These are phyloP conservation scores for Xiphydria camelus DNA, from an alignment of 2,888 invertebrate species.

Conservation along the genomic window DNA sequence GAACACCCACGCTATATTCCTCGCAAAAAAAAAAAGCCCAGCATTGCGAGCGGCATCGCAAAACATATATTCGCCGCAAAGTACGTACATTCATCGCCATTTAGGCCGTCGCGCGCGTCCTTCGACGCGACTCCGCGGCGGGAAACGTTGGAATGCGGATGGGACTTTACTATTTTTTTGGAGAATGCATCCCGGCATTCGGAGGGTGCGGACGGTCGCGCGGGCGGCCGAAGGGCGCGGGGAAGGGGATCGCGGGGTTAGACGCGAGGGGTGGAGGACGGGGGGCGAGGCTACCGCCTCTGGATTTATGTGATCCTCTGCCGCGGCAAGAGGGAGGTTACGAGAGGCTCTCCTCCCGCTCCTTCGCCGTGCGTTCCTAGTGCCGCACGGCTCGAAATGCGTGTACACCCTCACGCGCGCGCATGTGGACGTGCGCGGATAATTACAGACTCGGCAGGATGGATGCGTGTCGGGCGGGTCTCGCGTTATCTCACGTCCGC, in stretches of 20 bases:
- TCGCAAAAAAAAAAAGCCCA: no score
- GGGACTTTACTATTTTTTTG: neutral
- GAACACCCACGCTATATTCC: no score
- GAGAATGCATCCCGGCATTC: conserved; percentile 3
- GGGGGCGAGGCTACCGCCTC: conserved; percentile 22
- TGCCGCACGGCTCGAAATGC: conserved; percentile 4
- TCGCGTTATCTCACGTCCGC: conserved; percentile 36
- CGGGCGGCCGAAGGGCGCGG: neutral
- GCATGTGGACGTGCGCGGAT: conserved; percentile 39
- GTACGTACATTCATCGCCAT: no score
- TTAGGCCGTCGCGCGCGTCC: no score
- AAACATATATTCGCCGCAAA: no score
- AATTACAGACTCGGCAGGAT: conserved; percentile 48
- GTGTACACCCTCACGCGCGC: no score
- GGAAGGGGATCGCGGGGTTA: neutral
- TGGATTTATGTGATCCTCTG: conserved; percentile 35
- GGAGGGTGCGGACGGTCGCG: conserved; percentile 10
- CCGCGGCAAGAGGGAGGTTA: conserved; percentile 21
- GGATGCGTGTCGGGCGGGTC: conserved; percentile 47
- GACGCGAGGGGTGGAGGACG: neutral
- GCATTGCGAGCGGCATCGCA: no score
- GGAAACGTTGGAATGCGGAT: neutral
- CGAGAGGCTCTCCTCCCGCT: conserved; percentile 2
- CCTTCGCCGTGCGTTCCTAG: conserved; percentile 2
- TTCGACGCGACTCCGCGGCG: neutral